Evolutionary conservation across 1,140 invertebrate genomes (phyloP).

Genomic region (Aphelenchoides besseyi): DNA sequence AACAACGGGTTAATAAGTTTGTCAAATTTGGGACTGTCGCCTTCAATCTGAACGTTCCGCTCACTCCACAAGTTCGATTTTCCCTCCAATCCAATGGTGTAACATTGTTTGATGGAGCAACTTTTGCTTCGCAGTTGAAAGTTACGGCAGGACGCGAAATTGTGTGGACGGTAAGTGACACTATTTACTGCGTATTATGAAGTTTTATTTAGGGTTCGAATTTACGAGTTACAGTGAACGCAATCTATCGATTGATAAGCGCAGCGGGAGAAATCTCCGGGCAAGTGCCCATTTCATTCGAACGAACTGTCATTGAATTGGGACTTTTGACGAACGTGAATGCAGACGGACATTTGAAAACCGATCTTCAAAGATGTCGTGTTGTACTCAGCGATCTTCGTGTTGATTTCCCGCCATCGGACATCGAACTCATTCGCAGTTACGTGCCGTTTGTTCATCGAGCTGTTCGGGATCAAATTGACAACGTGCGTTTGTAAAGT

Average conservation of each 20-base stretch:
- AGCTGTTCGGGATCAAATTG: constrained; percentile 48
- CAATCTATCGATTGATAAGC: constrained; percentile 40
- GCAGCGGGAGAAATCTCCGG: constrained; percentile 49
- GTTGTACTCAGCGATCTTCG: constrained; percentile 45
- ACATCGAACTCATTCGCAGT: constrained; percentile 49
- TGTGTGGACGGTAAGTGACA: constrained; percentile 44
- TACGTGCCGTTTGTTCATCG: constrained; percentile 55
- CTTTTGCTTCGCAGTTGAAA: constrained; percentile 42
- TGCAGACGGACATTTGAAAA: constrained; percentile 55
- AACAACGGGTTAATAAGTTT: constrained; percentile 56
- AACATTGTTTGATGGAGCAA: constrained; percentile 35
- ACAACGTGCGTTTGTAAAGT: constrained; percentile 46
- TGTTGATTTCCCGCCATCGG: constrained; percentile 45
- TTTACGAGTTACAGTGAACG: constrained; percentile 47
- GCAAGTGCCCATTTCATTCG: constrained; percentile 56
- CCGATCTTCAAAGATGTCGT: constrained; percentile 52
- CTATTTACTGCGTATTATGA: not conserved
- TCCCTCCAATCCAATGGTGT: constrained; percentile 40
- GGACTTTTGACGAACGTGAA: constrained; percentile 46
- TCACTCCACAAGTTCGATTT: constrained; percentile 41
- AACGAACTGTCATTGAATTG: constrained; percentile 49
- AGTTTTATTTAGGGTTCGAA: constrained; percentile 44
- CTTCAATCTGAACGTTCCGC: constrained; percentile 53
- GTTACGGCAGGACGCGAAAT: constrained; percentile 45
- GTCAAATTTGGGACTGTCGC: constrained; percentile 53